Conservation (phyloP, 2,888 invertebrate genomes). For the Bruchidius siliquastri region DNA sequence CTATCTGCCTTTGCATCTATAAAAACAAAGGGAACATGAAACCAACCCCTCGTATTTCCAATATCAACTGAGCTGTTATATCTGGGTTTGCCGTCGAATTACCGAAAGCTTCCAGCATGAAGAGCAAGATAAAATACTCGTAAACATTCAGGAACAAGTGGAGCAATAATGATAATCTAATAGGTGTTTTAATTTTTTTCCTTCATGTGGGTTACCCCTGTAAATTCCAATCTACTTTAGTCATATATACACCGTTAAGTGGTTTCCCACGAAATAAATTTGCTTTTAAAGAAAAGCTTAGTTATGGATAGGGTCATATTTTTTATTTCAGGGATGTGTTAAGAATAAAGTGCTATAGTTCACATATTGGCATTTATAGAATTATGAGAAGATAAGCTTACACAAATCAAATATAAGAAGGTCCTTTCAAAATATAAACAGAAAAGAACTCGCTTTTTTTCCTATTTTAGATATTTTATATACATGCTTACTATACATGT, state of each 20-base stretch:
- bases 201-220: neutral
- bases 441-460: no score
- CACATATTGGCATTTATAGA: no score
- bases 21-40: no score
- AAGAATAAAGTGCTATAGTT: neutral
- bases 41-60: no score
- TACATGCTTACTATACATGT: no score
- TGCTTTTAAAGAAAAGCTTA: neutral
- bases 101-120: neutral
- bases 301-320: neutral
- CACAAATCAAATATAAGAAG: no score
- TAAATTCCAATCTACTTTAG: neutral
- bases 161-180: constrained; percentile 9
- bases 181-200: constrained; percentile 10
- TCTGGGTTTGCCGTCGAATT: neutral
- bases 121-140: constrained; percentile 5
- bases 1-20: no score
- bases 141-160: constrained; percentile 10
- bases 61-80: no score
- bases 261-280: neutral
- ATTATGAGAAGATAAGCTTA: no score
- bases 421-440: no score
- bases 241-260: neutral
- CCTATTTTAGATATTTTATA: no score
- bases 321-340: neutral